Evolutionary conservation across 2,888 invertebrate species (phyloP).

Genomic region (Nycteola revayana): DNA sequence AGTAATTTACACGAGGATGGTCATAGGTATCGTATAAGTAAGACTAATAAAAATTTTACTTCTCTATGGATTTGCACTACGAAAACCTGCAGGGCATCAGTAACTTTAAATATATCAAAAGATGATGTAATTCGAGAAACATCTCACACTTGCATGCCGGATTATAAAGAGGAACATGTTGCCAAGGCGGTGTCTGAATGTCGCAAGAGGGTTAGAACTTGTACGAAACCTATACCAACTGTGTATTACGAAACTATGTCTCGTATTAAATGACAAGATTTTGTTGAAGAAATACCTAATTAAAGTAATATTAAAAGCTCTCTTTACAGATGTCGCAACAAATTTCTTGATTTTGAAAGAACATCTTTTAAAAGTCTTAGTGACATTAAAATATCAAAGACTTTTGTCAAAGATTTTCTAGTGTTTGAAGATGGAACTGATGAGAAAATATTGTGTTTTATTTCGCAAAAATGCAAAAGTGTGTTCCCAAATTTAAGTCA

Average conservation of each 20-base stretch:
- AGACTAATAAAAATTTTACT: not conserved
- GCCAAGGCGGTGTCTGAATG: constrained; percentile 5
- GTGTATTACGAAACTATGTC: constrained; percentile 6
- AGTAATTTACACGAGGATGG: constrained; percentile 5
- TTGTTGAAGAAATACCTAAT: constrained; percentile 7
- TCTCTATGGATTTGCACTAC: constrained; percentile 1
- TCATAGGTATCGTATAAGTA: constrained; percentile 4
- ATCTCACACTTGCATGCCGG: constrained; percentile 5
- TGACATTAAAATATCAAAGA: constrained; percentile 4
- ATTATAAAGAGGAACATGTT: constrained; percentile 7
- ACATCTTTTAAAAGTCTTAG: constrained; percentile 5
- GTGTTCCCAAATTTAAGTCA: constrained; percentile 6
- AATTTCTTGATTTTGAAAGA: constrained; percentile 5
- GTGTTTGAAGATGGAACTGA: constrained; percentile 5
- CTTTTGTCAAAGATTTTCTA: constrained; percentile 7
- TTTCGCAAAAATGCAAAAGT: constrained; percentile 7
- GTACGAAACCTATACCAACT: constrained; percentile 4
- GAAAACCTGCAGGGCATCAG: constrained; percentile 3
- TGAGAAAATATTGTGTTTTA: constrained; percentile 10
- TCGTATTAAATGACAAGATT: constrained; percentile 4
- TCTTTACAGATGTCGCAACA: constrained; percentile 7
- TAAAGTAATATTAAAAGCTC: constrained; percentile 4
- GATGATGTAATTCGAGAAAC: constrained; percentile 7
- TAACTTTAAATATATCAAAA: constrained; percentile 7
- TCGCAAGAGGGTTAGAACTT: constrained; percentile 5